phyloP scores from a whole-genome alignment of 2,888 invertebrate species.

The Pocota personata region DNA sequence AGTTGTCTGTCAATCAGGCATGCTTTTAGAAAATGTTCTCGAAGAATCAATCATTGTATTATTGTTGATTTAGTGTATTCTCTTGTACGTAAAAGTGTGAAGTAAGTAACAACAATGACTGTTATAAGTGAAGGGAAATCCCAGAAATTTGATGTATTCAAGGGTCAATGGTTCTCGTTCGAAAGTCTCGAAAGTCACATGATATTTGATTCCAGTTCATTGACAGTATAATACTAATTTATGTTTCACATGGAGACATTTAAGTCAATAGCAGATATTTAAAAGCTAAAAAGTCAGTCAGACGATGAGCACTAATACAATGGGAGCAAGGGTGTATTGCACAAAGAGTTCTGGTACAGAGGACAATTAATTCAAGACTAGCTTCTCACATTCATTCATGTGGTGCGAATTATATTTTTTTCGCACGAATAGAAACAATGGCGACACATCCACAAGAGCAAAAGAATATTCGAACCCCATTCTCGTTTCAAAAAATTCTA shows the following conservation, averaged over 20 bases:
- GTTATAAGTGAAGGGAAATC: not conserved
- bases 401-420: too few species aligned
- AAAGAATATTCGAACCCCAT: too few species aligned
- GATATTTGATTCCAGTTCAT: not conserved
- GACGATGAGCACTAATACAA: too few species aligned
- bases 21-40: not conserved
- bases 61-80: not conserved
- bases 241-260: too few species aligned
- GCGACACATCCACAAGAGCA: too few species aligned
- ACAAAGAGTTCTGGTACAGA: too few species aligned
- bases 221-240: not conserved
- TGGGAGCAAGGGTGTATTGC: too few species aligned
- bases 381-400: too few species aligned
- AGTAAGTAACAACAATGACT: not conserved
- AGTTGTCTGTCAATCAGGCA: not conserved
- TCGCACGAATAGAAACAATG: too few species aligned
- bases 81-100: not conserved
- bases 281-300: too few species aligned
- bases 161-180: slow-evolving; percentile 23
- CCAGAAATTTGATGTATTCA: not conserved
- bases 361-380: too few species aligned
- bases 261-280: not conserved
- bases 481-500: too few species aligned
- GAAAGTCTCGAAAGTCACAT: not conserved
- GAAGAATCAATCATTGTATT: not conserved